Percentiles rank a stretch among this genome's conserved stretches.
These are phyloP conservation scores for Silvanus unidentatus DNA, from an alignment of 2,888 invertebrate species.

Conservation along the genomic window DNA sequence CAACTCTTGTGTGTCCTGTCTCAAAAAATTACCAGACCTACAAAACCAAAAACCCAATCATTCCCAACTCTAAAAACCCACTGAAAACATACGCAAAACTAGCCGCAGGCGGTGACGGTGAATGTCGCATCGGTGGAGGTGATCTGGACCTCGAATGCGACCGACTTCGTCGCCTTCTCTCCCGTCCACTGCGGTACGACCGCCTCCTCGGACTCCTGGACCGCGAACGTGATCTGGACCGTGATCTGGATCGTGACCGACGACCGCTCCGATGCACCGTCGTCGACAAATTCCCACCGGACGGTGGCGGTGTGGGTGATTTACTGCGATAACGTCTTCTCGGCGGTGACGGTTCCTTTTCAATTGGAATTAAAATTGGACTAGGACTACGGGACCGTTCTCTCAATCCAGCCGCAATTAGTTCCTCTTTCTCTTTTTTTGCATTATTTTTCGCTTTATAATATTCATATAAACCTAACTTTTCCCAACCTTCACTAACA, in stretches of 20 bases:
- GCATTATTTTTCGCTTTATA: slow-evolving; percentile 94
- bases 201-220: slow-evolving; percentile 46
- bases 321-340: slow-evolving; percentile 69
- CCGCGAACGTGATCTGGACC: slow-evolving; percentile 37
- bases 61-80: not conserved
- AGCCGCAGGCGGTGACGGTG: slow-evolving; percentile 42
- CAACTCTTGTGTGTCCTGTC: slow-evolving; percentile 51
- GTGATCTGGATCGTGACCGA: slow-evolving; percentile 40
- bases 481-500: slow-evolving; percentile 93
- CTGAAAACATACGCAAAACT: slow-evolving; percentile 35
- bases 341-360: slow-evolving; percentile 67
- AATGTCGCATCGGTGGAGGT: slow-evolving; percentile 37
- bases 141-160: slow-evolving; percentile 38
- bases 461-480: slow-evolving; percentile 94
- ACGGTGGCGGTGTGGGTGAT: slow-evolving; percentile 43
- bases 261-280: slow-evolving; percentile 46
- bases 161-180: slow-evolving; percentile 41
- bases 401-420: slow-evolving; percentile 65
- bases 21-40: slow-evolving; percentile 26
- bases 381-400: slow-evolving; percentile 72
- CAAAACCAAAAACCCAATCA: slow-evolving; percentile 18
- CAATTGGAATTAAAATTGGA: slow-evolving; percentile 66
- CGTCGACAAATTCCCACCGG: slow-evolving; percentile 37
- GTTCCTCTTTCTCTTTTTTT: slow-evolving; percentile 80
- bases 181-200: slow-evolving; percentile 41